Conservation (phyloP, 2,797 vertebrate species). For the Rhinichthys osculus region DNA sequence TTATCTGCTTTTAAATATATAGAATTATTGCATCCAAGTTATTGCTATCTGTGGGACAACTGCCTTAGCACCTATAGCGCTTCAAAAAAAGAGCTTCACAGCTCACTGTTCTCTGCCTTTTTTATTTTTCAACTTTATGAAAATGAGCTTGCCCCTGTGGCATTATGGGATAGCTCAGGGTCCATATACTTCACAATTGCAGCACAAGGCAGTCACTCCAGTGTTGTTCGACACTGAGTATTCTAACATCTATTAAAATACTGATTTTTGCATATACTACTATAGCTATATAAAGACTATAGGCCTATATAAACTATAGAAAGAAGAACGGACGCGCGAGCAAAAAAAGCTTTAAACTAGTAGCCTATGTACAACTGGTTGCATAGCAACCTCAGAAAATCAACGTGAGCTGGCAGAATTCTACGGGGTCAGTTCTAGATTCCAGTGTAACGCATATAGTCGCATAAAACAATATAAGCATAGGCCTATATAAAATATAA, state of each 20-base stretch:
- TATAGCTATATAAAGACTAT: not conserved
- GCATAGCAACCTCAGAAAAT: conserved; percentile 31
- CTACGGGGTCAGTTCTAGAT: not conserved
- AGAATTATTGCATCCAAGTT: not conserved
- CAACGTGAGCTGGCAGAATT: not conserved
- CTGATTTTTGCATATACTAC: not conserved
- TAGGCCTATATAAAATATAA: not conserved
- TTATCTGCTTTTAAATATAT: too few relatives aligned
- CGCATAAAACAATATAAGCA: not conserved
- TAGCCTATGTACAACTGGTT: conserved; percentile 29
- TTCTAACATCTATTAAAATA: not conserved
- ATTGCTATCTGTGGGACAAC: not conserved
- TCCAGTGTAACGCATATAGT: not conserved
- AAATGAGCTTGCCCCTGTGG: not conserved
- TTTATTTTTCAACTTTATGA: too few relatives aligned
- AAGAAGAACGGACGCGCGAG: not conserved
- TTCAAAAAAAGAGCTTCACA: not conserved
- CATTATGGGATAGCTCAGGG: not conserved
- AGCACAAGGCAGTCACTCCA: not conserved
- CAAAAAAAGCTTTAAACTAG: not conserved
- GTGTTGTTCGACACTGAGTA: not conserved
- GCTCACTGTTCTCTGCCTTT: not conserved
- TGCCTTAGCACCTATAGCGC: not conserved
- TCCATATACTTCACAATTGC: not conserved
- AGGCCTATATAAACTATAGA: not conserved